Evolutionary conservation across 1,140 invertebrate genomes (phyloP).

Genomic region (Agrilus planipennis): DNA sequence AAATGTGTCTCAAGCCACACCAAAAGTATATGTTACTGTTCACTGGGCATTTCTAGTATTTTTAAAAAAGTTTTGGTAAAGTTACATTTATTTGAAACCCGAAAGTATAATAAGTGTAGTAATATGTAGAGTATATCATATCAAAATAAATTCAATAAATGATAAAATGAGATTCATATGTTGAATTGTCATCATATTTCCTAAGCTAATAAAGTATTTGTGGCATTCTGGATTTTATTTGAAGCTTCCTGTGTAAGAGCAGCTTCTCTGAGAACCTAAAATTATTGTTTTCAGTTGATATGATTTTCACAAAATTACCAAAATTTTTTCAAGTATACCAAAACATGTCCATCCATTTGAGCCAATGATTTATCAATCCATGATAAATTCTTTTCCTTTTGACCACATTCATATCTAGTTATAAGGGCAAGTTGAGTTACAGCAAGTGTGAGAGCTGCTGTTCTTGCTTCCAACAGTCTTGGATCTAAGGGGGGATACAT

Average conservation of each 20-base stretch:
- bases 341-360: slow-evolving; percentile 56
- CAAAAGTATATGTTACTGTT: too few species aligned
- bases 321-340: slow-evolving; percentile 30
- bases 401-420: slow-evolving; percentile 40
- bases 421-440: slow-evolving; percentile 55
- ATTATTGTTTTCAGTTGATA: slow-evolving; percentile 1
- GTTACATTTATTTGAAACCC: too few species aligned
- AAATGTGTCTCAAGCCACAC: too few species aligned
- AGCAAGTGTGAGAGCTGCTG: slow-evolving; percentile 53
- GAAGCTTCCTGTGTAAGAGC: slow-evolving; percentile 39
- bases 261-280: slow-evolving; percentile 41
- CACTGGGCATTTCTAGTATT: too few species aligned
- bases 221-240: slow-evolving; percentile 29
- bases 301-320: not conserved
- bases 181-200: too few species aligned
- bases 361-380: slow-evolving; percentile 58
- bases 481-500: slow-evolving; percentile 65
- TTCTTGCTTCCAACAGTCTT: slow-evolving; percentile 55
- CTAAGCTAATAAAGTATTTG: not conserved
- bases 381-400: slow-evolving; percentile 36
- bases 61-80: too few species aligned
- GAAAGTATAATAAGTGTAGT: too few species aligned
- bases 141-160: too few species aligned
- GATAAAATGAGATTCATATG: too few species aligned
- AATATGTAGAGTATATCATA: too few species aligned